phyloP scores from a whole-genome alignment of 1,140 invertebrate species.

The Scaptomyza montana region DNA sequence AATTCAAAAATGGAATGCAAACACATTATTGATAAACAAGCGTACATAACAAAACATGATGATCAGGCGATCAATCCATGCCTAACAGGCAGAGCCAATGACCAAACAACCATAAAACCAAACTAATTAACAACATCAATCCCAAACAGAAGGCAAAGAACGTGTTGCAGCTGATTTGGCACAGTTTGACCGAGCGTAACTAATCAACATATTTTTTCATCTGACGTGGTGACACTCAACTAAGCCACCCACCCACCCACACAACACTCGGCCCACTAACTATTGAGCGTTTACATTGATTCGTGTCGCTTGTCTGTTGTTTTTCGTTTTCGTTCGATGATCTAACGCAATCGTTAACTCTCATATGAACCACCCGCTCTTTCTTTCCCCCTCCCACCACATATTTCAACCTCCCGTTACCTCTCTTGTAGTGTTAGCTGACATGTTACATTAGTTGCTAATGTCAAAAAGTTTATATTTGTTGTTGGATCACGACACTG shows the following conservation, averaged over 20 bases:
- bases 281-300: constrained; percentile 22
- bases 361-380: constrained; percentile 2
- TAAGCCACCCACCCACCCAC: constrained; percentile 2
- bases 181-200: constrained; percentile 78
- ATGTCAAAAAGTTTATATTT: constrained; percentile 50
- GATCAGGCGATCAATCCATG: constrained; percentile 42
- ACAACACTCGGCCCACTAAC: neutral
- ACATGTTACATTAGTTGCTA: constrained; percentile 41
- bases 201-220: constrained; percentile 45
- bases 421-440: constrained; percentile 4
- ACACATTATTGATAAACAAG: neutral
- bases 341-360: constrained; percentile 30
- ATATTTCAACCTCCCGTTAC: neutral
- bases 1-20: neutral
- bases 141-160: constrained; percentile 24
- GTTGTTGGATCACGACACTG: constrained; percentile 45
- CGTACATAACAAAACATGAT: constrained; percentile 2
- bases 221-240: constrained; percentile 55
- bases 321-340: constrained; percentile 13
- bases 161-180: constrained; percentile 73
- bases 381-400: neutral
- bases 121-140: constrained; percentile 1
- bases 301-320: constrained; percentile 15
- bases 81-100: constrained; percentile 56
- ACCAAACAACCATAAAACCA: neutral